Base-by-base conservation (phyloP, 2,797 vertebrate genomes). In the Oreortyx pictus region DNA sequence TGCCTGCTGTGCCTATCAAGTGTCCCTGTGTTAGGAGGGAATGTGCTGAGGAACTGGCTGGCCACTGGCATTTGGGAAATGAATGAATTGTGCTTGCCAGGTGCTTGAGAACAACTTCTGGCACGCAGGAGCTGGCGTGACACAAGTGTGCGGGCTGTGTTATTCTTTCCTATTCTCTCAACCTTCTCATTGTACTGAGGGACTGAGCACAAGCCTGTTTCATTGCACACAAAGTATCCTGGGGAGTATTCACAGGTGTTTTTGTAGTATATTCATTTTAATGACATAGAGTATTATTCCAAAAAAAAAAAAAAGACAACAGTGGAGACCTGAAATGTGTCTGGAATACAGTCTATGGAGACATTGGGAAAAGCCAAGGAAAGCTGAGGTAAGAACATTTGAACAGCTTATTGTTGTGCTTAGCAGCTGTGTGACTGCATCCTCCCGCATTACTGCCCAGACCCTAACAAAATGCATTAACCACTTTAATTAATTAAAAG, bases 21-120 rank as follows among this genome's bases (percentile, higher is more conserved):
- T 92, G 57, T 79, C 84, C 81, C 82, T 77, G 49, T 35, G 27
- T 72, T 62, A 82, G 94, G 56, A 96, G 88, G 72, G 88, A 94
- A 92, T 70, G 75, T 95, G 92, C 93, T 16, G 56, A 94, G 88
- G 60, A 88, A 61, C 84, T 92, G 88, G 65, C 91, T 88, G 84
- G 85, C 66, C 77, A 23, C 71, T 95, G 95, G 89, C 75, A 80
- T 94, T 94, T 94, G 93, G 89, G 89, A 93, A 92, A 93, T 89
- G 71, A 90, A 85, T 90, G 71, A 89, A 91, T 92, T 95, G 94
- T 96, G 73, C 72, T 92, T 95, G 89, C 93, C 92, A 95, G 90
- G 90, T 95, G 90, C 94, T 81, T 62, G 78, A 92, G 73, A 87
- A 61, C 44, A 82, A 14, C 83, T 59, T 77, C 84, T 93, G 82